Conservation (phyloP, 2,888 invertebrate species). For the Blastobasis adustella region DNA sequence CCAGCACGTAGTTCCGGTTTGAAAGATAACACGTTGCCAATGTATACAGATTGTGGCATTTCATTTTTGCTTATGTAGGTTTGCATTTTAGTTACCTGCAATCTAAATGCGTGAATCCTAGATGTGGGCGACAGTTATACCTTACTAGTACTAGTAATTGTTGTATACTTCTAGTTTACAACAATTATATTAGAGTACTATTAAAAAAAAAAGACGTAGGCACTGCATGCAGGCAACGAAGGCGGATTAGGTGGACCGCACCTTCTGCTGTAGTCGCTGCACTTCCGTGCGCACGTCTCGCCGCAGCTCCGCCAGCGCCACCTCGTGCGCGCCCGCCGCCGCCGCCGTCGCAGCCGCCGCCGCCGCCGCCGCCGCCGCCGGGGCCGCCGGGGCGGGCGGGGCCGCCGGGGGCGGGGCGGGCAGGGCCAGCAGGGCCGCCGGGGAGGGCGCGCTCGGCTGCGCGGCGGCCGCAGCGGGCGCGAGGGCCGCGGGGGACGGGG, state of each 20-base stretch:
- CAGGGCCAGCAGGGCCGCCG: conserved; percentile 32
- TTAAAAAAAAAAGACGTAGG: too few relatives aligned
- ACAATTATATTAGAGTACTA: too few relatives aligned
- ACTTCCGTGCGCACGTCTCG: conserved; percentile 59
- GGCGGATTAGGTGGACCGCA: conserved; percentile 2
- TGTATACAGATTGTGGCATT: too few relatives aligned
- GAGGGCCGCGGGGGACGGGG: conserved; percentile 30
- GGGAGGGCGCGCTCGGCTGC: conserved; percentile 33
- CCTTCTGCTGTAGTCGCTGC: conserved; percentile 62
- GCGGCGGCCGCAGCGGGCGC: conserved; percentile 45
- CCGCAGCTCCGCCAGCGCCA: conserved; percentile 69
- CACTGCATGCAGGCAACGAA: too few relatives aligned
- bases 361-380: conserved; percentile 31
- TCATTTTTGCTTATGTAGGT: too few relatives aligned
- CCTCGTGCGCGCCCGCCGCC: conserved; percentile 50
- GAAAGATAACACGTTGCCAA: too few relatives aligned
- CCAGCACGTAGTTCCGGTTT: too few relatives aligned
- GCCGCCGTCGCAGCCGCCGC: conserved; percentile 31
- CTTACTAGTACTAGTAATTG: too few relatives aligned
- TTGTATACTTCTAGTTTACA: too few relatives aligned
- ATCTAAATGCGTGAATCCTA: too few relatives aligned
- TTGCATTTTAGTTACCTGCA: too few relatives aligned
- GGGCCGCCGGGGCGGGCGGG: conserved; percentile 29
- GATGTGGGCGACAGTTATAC: too few relatives aligned
- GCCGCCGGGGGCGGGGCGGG: conserved; percentile 23